Evolutionary conservation across 2,888 invertebrate genomes (phyloP).

Genomic region (Aporophyla lueneburgensis): DNA sequence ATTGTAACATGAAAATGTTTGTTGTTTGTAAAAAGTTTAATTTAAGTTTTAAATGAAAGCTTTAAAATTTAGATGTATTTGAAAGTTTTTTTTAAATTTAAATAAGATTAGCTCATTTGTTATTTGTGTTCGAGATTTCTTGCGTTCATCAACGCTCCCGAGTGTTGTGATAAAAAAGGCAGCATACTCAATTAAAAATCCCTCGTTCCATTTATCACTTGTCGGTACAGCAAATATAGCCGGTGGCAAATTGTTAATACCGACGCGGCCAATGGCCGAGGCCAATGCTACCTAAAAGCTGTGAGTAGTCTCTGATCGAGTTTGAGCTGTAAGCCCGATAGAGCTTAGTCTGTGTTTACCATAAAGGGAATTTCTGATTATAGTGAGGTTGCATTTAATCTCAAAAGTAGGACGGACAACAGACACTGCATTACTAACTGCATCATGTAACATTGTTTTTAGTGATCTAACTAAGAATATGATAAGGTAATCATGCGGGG

Average conservation of each 20-base stretch:
- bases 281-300: conserved; percentile 1
- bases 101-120: conserved; percentile 20
- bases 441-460: not conserved
- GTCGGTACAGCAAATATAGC: conserved; percentile 11
- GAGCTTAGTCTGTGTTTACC: conserved; percentile 35
- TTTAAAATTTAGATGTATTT: not conserved
- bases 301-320: conserved; percentile 22
- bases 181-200: conserved; percentile 45
- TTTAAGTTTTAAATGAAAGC: conserved; percentile 16
- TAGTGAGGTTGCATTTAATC: conserved; percentile 4
- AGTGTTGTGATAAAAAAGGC: conserved; percentile 17
- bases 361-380: conserved; percentile 31
- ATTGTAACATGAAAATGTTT: conserved; percentile 25
- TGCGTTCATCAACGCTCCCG: conserved; percentile 18
- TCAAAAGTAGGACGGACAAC: conserved; percentile 13
- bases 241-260: conserved; percentile 36
- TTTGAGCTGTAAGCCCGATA: conserved; percentile 27
- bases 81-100: not conserved
- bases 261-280: not conserved
- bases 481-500: not conserved
- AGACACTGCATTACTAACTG: not conserved
- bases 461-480: not conserved
- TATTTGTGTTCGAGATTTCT: conserved; percentile 29
- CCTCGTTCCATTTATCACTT: conserved; percentile 42
- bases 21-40: conserved; percentile 19